Evolutionary conservation across 1,140 invertebrate species (phyloP).

Genomic region (Planococcus citri): DNA sequence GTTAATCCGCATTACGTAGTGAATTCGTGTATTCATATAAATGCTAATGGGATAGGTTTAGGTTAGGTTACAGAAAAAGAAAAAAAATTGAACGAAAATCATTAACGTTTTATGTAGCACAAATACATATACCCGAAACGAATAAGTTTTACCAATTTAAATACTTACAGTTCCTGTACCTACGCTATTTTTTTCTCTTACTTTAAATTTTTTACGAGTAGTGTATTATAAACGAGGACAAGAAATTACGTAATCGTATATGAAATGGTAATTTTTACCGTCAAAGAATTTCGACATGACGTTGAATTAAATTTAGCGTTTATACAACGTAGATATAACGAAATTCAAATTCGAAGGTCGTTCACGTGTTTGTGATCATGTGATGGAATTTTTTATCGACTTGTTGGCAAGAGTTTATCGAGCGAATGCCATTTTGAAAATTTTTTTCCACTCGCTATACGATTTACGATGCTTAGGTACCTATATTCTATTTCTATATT

Average conservation of each 20-base stretch:
- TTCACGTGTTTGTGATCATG: background rate
- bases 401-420: background rate
- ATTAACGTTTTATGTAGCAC: too few relatives aligned
- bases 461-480: too few relatives aligned
- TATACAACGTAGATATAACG: background rate
- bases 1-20: background rate
- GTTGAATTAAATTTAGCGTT: background rate
- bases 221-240: background rate
- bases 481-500: too few relatives aligned
- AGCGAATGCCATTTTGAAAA: background rate
- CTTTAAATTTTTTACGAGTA: background rate
- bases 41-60: too few relatives aligned
- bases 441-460: background rate
- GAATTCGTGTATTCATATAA: too few relatives aligned
- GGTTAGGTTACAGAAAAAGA: background rate
- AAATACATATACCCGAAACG: too few relatives aligned
- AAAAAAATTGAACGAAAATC: too few relatives aligned
- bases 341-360: slow-evolving; percentile 7
- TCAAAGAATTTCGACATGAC: background rate
- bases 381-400: background rate
- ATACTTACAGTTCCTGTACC: background rate
- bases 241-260: background rate
- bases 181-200: background rate
- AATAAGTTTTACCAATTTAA: background rate
- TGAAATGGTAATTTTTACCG: background rate